phyloP scores from a whole-genome alignment of 1,140 invertebrate genomes.

The Listronotus oregonensis region DNA sequence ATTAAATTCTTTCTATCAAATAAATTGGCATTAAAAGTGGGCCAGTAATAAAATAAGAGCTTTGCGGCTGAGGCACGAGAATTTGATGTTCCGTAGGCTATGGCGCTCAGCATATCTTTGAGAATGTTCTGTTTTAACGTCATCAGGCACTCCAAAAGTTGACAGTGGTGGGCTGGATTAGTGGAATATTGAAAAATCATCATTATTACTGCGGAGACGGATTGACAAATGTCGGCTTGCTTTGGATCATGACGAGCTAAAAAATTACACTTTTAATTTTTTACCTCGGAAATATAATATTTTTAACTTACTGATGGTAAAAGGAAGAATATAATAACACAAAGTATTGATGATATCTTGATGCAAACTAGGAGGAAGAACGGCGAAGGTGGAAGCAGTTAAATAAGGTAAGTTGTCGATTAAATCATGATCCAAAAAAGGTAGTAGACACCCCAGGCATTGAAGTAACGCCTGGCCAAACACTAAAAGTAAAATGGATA shows the following conservation, averaged over 20 bases:
- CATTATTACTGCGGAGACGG: conserved; percentile 94
- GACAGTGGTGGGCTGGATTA: conserved; percentile 91
- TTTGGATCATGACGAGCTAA: conserved; percentile 71
- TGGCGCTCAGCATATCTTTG: conserved; percentile 93
- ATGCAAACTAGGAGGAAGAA: conserved; percentile 87
- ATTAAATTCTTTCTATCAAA: conserved; percentile 88
- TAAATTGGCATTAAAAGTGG: conserved; percentile 92
- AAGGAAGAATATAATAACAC: conserved; percentile 95
- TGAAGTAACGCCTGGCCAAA: conserved; percentile 91
- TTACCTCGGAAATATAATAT: too few species aligned
- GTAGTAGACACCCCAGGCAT: conserved; percentile 88
- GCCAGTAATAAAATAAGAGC: conserved; percentile 98
- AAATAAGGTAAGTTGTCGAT: conserved; percentile 95
- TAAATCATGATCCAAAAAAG: conserved; percentile 94
- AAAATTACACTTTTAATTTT: conserved; percentile 33
- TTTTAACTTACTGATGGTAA: conserved; percentile 84
- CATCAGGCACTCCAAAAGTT: conserved; percentile 94
- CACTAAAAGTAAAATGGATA: conserved; percentile 62
- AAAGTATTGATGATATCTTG: conserved; percentile 94
- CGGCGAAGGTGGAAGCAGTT: conserved; percentile 90
- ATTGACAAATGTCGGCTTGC: conserved; percentile 87
- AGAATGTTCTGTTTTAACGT: conserved; percentile 85
- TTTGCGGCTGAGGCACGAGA: conserved; percentile 92
- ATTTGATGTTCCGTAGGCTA: conserved; percentile 93
- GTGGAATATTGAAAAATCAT: conserved; percentile 96